Conservation (phyloP, 2,888 invertebrate genomes). For the Synergus itoensis region DNA sequence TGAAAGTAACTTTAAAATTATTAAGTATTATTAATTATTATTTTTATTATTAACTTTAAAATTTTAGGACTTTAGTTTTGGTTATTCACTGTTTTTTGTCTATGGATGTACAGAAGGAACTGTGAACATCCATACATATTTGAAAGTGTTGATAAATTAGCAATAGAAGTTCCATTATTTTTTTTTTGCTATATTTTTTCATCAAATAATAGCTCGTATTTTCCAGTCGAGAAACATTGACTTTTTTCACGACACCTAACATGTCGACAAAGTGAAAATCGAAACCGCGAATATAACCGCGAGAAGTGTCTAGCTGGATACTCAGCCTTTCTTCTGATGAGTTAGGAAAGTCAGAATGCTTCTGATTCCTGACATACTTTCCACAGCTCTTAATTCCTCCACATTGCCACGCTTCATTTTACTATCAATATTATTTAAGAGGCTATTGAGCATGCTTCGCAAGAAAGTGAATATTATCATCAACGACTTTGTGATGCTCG, state of each 20-base stretch:
- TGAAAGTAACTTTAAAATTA: not conserved
- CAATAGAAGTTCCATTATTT: not conserved
- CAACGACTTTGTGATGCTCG: not conserved
- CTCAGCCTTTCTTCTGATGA: constrained; percentile 49
- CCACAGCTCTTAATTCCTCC: constrained; percentile 45
- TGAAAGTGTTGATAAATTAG: constrained; percentile 1
- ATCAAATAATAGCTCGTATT: not conserved
- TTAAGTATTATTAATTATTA: too few species aligned
- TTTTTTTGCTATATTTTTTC: not conserved
- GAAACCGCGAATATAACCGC: constrained; percentile 44
- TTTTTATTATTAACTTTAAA: too few species aligned
- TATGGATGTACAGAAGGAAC: not conserved
- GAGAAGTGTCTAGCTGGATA: constrained; percentile 49
- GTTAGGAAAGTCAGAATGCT: constrained; percentile 59
- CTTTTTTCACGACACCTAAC: constrained; percentile 28
- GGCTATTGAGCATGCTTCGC: constrained; percentile 1
- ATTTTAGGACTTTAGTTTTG: too few species aligned
- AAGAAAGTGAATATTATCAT: constrained; percentile 34
- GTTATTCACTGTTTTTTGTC: too few species aligned
- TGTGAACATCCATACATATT: not conserved
- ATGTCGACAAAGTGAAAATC: constrained; percentile 33
- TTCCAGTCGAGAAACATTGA: not conserved
- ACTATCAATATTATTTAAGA: constrained; percentile 36
- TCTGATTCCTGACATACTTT: constrained; percentile 62
- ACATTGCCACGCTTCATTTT: constrained; percentile 42